Evolutionary conservation across 2,888 invertebrate genomes (phyloP), one percentile per base, ranked within the genome.

Genomic region (Leptothorax acervorum): DNA sequence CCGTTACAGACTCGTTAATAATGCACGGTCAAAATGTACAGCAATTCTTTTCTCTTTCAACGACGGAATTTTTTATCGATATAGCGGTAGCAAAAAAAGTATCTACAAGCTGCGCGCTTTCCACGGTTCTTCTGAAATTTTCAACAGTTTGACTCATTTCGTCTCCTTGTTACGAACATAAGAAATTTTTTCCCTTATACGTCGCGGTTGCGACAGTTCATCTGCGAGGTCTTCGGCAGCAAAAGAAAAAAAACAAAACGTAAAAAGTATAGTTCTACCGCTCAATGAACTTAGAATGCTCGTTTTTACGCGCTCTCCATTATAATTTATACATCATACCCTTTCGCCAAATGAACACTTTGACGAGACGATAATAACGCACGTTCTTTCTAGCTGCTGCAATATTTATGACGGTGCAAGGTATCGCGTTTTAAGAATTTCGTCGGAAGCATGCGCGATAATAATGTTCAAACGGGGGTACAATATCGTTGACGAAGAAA

Each of bases 361-460:
- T 42, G 9, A 75, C 35, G 5, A 76, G 18, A 65, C 18, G 39
- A 65, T 28, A 65, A 53, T 18, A 53, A 8, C 6, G 28, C 51
- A 65, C 3, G 18, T 35, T 39, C 42, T 18, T 66, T 53, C n/a
- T 51, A 11, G 4, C 5, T 39, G 53, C 9, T 66, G 1, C 2
- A 76, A 66, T 76, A 76, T 76, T 65, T 28, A 76, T 12, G 66
- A 76, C 15, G 4, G 8, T 76, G 39, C 66, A 39, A 42, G 0
- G 23, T 53, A 66, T 48, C 15, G 9, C 12, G 18, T 53, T 42
- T 63, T 6, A 11, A 51, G 51, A 66, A 66, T 55, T 65, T 23
- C 5, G 12, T 53, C 6, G 18, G 3, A 12, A 53, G 11, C 28
- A 42, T 76, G 53, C 53, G 51, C 39, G 6, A 39, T 48, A 48